phyloP scores from a whole-genome alignment of 37 sponge, comb jelly and placozoan genomes.

The Haliclona indistincta region DNA sequence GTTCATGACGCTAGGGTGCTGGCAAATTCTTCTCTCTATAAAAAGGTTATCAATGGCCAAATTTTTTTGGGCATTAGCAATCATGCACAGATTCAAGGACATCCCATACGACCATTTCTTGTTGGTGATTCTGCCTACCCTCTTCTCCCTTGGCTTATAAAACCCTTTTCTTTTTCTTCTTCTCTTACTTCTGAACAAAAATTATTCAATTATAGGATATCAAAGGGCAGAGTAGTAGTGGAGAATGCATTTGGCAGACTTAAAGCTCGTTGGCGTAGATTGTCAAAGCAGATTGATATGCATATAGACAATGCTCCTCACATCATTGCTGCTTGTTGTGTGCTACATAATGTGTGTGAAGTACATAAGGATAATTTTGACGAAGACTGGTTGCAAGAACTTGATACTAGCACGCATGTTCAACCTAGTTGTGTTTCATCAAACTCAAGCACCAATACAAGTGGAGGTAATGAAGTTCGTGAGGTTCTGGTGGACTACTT shows the following conservation, averaged over 20 bases:
- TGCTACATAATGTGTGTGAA: constrained; percentile 22
- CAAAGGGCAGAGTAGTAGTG: constrained; percentile 13
- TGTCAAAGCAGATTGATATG: constrained; percentile 7
- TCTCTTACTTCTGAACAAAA: constrained; percentile 1
- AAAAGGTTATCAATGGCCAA: background rate
- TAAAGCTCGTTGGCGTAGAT: constrained; percentile 11
- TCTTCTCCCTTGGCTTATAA: constrained; percentile 5
- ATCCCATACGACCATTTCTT: background rate
- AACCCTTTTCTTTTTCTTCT: constrained; percentile 1
- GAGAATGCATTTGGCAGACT: no score
- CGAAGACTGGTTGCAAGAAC: constrained; percentile 22
- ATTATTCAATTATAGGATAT: background rate
- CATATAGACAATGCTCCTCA: constrained; percentile 9
- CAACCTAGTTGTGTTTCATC: no score
- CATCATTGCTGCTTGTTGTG: constrained; percentile 17
- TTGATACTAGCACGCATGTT: no score
- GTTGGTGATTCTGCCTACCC: no score
- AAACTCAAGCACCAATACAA: no score
- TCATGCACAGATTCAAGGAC: background rate
- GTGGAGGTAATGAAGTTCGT: no score
- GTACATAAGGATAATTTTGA: constrained; percentile 17
- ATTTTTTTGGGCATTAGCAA: no score
- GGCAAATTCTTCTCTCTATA: constrained; percentile 1
- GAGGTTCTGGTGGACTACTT: no score
- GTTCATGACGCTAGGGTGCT: constrained; percentile 21